phyloP scores from a whole-genome alignment of 2,888 invertebrate species.

The Zonitis immaculata region DNA sequence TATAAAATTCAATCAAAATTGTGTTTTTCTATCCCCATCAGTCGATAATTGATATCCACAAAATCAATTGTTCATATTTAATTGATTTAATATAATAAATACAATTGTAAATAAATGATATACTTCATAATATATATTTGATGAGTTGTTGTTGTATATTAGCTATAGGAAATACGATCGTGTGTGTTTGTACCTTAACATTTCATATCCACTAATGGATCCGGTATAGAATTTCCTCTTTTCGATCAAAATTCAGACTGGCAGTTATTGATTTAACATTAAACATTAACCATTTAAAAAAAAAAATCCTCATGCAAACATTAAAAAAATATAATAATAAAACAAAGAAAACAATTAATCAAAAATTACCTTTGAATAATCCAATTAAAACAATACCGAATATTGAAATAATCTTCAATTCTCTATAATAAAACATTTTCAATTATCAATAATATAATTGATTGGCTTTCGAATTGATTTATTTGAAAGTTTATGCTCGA shows the following conservation, averaged over 20 bases:
- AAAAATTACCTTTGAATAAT: neutral
- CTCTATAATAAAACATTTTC: neutral
- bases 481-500: neutral
- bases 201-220: conserved; percentile 5
- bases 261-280: conserved; percentile 6
- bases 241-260: conserved; percentile 3
- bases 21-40: neutral
- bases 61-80: no score
- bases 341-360: neutral
- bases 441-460: neutral
- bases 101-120: no score
- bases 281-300: neutral
- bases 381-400: neutral
- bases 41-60: neutral
- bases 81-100: no score
- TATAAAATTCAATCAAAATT: no score
- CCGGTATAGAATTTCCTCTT: conserved; percentile 5
- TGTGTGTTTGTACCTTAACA: neutral
- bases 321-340: neutral
- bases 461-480: neutral
- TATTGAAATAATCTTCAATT: neutral
- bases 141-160: neutral
- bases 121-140: neutral
- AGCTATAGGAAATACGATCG: conserved; percentile 2
- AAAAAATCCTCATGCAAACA: neutral